These are phyloP conservation scores for Petrolisthes manimaculis DNA, from an alignment of 2,888 invertebrate genomes.

Conservation along the genomic window DNA sequence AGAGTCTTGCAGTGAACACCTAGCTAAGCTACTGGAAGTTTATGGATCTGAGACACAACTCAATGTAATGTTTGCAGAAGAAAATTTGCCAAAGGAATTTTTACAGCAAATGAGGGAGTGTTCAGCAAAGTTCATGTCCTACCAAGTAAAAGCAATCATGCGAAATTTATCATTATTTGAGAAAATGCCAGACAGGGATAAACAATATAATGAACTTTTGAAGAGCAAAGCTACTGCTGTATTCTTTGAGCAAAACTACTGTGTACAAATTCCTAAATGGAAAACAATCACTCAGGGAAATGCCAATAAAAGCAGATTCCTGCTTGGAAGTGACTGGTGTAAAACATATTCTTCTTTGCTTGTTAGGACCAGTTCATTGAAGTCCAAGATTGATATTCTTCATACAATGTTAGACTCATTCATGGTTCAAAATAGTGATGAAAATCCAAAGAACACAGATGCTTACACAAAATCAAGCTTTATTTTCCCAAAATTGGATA, in stretches of 20 bases:
- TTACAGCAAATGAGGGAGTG: slow-evolving; percentile 77
- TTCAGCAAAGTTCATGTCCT: slow-evolving; percentile 75
- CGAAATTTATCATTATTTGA: slow-evolving; percentile 52
- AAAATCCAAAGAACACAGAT: neutral
- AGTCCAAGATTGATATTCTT: slow-evolving; percentile 28
- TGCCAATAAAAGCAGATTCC: slow-evolving; percentile 34
- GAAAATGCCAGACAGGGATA: slow-evolving; percentile 28
- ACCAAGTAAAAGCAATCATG: slow-evolving; percentile 55
- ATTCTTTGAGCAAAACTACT: slow-evolving; percentile 43
- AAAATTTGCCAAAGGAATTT: slow-evolving; percentile 77
- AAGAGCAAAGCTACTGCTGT: slow-evolving; percentile 35
- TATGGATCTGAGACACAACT: slow-evolving; percentile 7
- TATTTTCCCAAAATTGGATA: neutral
- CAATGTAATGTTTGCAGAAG: slow-evolving; percentile 74
- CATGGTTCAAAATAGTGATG: slow-evolving; percentile 12
- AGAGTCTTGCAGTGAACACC: slow-evolving; percentile 70
- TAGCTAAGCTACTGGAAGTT: slow-evolving; percentile 70
- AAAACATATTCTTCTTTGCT: slow-evolving; percentile 30
- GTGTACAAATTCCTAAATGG: slow-evolving; percentile 33
- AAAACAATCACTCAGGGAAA: slow-evolving; percentile 29
- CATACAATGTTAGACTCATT: neutral
- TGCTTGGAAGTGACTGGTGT: slow-evolving; percentile 47
- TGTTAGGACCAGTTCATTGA: slow-evolving; percentile 14
- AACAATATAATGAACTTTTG: slow-evolving; percentile 44
- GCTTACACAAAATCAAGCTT: neutral